Evolutionary conservation across 2,888 invertebrate genomes (phyloP).

Genomic region (Epirrita christyi): DNA sequence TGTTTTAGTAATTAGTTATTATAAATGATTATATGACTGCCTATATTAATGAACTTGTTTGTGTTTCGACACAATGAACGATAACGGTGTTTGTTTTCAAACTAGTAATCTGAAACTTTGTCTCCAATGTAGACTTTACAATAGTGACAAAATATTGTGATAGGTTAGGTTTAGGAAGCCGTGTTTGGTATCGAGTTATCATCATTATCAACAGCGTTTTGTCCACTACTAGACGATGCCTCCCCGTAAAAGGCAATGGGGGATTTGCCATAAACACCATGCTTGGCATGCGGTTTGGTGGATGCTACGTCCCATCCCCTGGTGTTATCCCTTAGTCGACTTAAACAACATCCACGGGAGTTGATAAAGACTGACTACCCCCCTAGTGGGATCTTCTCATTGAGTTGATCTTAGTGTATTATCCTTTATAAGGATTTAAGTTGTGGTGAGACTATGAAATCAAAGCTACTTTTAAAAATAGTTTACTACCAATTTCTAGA

Average conservation of each 20-base stretch:
- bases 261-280: too few relatives aligned
- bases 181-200: slow-evolving; percentile 8
- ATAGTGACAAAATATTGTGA: not conserved
- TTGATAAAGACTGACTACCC: too few relatives aligned
- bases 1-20: slow-evolving; percentile 2
- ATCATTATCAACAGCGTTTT: not conserved
- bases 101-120: slow-evolving; percentile 2
- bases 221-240: not conserved
- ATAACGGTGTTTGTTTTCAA: not conserved
- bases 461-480: too few relatives aligned
- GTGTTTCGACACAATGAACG: not conserved
- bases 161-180: not conserved
- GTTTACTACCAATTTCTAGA: slow-evolving; percentile 4
- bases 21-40: slow-evolving; percentile 10
- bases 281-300: too few relatives aligned
- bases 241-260: too few relatives aligned
- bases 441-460: too few relatives aligned
- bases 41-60: slow-evolving; percentile 7
- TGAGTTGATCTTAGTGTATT: too few relatives aligned
- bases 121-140: not conserved
- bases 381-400: too few relatives aligned
- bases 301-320: too few relatives aligned
- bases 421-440: too few relatives aligned
- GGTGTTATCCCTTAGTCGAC: too few relatives aligned
- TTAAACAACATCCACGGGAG: too few relatives aligned